Base-by-base conservation (phyloP, 2,113 vertebrate genomes). In the Silurus meridionalis region DNA sequence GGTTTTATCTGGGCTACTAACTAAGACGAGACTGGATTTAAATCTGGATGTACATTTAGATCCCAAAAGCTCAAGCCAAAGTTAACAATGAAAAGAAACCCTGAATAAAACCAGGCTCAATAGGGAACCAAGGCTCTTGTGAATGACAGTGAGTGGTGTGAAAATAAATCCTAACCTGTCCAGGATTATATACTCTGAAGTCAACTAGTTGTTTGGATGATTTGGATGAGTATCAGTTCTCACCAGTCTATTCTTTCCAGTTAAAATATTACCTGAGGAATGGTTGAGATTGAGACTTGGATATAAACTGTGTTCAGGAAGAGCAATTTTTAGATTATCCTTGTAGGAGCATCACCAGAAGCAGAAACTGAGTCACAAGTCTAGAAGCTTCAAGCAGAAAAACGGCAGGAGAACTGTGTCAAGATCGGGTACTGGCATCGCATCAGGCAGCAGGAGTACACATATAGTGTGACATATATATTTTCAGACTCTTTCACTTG, bases 391-490 rank as follows among this genome's bases (percentile, higher is more conserved):
- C 46, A 74, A 72, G 15, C 37, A 71, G 66, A 37, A 15, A 6
- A 37, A 78, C 23, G 25, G 52, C 6, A 77, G 6, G 6, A n/a
- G 48, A 77, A 37, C 17, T 58, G 74, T 55, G 7, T 60, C 15
- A 46, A 10, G 78, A 46, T 55, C 57, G 5, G 57, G 15, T 21
- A 46, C 55, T 80, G 25, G 25, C 14, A 58, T 37, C 17, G 19
- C 78, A 79, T 21, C 78, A 37, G 55, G 28, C n/a, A 60, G 77
- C 55, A 80, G 55, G 17, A 61, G 78, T 61, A 48, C 57, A 80
- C 21, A 61, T 46, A 61, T 46, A 61, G 17, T 9, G 37, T 58
- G 57, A 23, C 57, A 61, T 37, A 37, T 37, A 19, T 46, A 60
- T 80, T 80, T 23, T 61, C 10, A 63, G 74, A 37, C 46, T 50